These are phyloP conservation scores for Phanerotoma sp. DNA, from an alignment of 2,888 invertebrate genomes.

Conservation along the genomic window DNA sequence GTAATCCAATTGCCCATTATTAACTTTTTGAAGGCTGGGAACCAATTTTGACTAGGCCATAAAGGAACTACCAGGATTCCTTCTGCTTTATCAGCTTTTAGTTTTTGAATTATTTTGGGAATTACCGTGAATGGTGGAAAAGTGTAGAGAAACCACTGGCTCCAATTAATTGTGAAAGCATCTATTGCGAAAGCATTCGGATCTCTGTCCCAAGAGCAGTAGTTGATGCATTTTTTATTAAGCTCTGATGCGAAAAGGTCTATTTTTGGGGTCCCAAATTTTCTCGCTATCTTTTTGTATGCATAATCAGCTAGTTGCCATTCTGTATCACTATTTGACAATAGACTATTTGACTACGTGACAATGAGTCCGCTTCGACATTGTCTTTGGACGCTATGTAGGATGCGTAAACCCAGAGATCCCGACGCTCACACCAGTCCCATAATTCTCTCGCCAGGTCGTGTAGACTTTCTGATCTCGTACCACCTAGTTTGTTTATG, in stretches of 20 bases:
- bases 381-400: constrained; percentile 1
- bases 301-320: constrained; percentile 8
- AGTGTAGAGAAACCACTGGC: constrained; percentile 12
- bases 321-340: constrained; percentile 10
- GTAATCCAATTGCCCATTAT: background rate
- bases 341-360: too few relatives aligned
- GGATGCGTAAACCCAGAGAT: background rate
- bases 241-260: constrained; percentile 21
- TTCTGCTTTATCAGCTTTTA: constrained; percentile 32
- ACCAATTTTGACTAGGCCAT: constrained; percentile 38
- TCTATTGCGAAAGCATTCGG: constrained; percentile 1
- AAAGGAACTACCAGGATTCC: constrained; percentile 39
- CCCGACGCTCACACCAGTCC: background rate
- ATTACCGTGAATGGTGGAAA: constrained; percentile 24
- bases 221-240: constrained; percentile 19
- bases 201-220: constrained; percentile 5
- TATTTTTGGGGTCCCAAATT: constrained; percentile 16
- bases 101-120: constrained; percentile 17
- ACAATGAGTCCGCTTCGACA: background rate
- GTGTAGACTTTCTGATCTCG: background rate
- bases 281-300: constrained; percentile 4
- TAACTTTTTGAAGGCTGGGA: constrained; percentile 27
- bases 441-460: background rate
- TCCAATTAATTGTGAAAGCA: constrained; percentile 18
- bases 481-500: background rate